phyloP scores from a whole-genome alignment of 2,888 invertebrate species.

The Brenthis daphne region DNA sequence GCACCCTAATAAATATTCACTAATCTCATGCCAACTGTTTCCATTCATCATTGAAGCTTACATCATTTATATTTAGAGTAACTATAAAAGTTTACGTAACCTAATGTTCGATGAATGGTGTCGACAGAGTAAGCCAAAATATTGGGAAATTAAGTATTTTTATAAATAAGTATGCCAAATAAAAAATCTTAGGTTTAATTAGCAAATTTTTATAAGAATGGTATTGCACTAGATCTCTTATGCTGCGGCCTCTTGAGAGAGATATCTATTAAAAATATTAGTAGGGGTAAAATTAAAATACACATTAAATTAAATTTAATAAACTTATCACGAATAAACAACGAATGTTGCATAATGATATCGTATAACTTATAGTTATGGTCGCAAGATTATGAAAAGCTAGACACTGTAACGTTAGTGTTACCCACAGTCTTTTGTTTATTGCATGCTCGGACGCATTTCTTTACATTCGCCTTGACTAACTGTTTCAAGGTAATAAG shows the following conservation, averaged over 20 bases:
- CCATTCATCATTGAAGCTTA: slow-evolving; percentile 46
- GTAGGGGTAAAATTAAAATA: background rate
- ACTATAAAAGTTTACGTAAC: slow-evolving; percentile 45
- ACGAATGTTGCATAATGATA: slow-evolving; percentile 9
- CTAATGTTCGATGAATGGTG: slow-evolving; percentile 29
- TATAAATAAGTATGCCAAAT: no score
- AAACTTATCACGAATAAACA: background rate
- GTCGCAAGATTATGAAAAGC: slow-evolving; percentile 20
- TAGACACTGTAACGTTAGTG: slow-evolving; percentile 30
- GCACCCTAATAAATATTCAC: slow-evolving; percentile 24
- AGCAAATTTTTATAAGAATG: no score
- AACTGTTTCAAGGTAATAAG: slow-evolving; percentile 10
- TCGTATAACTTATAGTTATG: slow-evolving; percentile 14
- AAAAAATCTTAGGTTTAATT: no score
- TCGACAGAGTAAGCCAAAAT: slow-evolving; percentile 2
- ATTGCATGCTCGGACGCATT: slow-evolving; percentile 18
- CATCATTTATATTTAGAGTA: slow-evolving; percentile 47
- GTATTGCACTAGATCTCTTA: no score
- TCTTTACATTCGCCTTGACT: slow-evolving; percentile 8
- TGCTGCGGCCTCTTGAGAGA: no score
- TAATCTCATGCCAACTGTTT: slow-evolving; percentile 42
- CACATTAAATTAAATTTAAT: background rate
- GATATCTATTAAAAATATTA: no score
- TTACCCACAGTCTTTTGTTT: slow-evolving; percentile 20
- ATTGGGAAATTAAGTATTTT: background rate